Evolutionary conservation across 2,888 invertebrate species (phyloP).

Genomic region (Limnephilus auricula): DNA sequence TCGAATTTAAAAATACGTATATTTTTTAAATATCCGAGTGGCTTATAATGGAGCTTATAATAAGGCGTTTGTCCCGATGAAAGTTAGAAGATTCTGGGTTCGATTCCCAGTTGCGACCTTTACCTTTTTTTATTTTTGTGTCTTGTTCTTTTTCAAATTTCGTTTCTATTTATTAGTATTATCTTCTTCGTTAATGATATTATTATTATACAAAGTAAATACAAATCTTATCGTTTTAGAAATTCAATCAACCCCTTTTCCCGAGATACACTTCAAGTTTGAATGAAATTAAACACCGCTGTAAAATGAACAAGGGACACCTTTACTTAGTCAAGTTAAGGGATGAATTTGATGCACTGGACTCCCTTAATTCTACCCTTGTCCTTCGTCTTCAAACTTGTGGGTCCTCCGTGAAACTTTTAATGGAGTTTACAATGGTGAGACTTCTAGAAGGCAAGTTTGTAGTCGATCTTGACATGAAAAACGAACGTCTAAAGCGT

Average conservation of each 20-base stretch:
- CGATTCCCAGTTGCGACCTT: too few species aligned
- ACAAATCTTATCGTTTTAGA: background rate
- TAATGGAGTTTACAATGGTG: conserved; percentile 61
- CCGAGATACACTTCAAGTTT: background rate
- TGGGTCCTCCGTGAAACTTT: conserved; percentile 55
- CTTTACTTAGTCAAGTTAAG: conserved; percentile 2
- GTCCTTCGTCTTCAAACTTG: conserved; percentile 32
- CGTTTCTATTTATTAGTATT: too few species aligned
- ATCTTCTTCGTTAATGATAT: too few species aligned
- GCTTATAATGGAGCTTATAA: too few species aligned
- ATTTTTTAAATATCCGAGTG: too few species aligned
- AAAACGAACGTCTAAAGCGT: background rate
- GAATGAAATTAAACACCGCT: background rate
- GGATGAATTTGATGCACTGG: conserved; percentile 35
- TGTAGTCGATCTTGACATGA: background rate
- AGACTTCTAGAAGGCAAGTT: background rate
- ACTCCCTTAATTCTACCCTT: conserved; percentile 43
- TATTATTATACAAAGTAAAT: background rate
- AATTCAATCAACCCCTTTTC: background rate
- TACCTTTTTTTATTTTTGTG: too few species aligned
- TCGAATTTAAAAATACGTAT: too few species aligned
- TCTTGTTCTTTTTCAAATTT: too few species aligned
- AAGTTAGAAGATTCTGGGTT: too few species aligned
- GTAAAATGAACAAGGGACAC: background rate
- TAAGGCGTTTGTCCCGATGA: too few species aligned